These are phyloP conservation scores for Apamea monoglypha DNA, from an alignment of 2,888 invertebrate species.

Conservation along the genomic window DNA sequence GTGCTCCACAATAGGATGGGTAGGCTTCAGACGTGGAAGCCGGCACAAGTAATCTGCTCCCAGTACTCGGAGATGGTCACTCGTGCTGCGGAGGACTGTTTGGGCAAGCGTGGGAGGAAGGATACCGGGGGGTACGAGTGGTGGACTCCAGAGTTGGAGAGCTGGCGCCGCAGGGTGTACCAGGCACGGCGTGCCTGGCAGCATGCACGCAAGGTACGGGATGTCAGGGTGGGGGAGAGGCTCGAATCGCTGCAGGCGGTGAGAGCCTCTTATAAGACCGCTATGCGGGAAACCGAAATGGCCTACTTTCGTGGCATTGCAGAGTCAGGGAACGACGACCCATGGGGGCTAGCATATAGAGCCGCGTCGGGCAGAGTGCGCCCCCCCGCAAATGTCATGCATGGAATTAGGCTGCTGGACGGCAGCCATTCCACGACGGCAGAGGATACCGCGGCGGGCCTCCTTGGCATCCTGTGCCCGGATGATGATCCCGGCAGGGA, in stretches of 20 bases:
- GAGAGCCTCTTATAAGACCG: not conserved
- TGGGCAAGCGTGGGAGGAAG: not conserved
- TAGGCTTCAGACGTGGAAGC: not conserved
- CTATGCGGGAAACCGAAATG: too few species aligned
- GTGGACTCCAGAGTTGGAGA: conserved; percentile 40
- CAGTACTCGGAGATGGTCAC: not conserved
- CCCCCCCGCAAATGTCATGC: too few species aligned
- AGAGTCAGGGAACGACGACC: too few species aligned
- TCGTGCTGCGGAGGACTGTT: not conserved
- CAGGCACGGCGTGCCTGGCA: not conserved
- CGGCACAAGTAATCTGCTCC: conserved; percentile 5
- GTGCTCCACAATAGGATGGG: conserved; percentile 1
- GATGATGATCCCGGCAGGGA: too few species aligned
- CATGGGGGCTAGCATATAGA: too few species aligned
- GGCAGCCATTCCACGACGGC: too few species aligned
- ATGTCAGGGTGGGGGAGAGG: not conserved
- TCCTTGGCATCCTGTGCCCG: too few species aligned
- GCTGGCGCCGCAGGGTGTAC: not conserved
- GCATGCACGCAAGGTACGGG: not conserved
- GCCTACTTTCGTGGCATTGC: too few species aligned
- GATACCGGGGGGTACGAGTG: conserved; percentile 31
- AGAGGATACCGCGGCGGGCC: too few species aligned
- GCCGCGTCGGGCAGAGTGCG: too few species aligned
- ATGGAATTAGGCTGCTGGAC: too few species aligned
- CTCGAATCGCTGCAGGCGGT: fast-evolving